A percentile compares a stretch with the other conserved stretches of the same genome.
These are phyloP conservation scores for Protobothrops mucrosquamatus DNA, from an alignment of 2,113 vertebrate species.

Conservation along the genomic window DNA sequence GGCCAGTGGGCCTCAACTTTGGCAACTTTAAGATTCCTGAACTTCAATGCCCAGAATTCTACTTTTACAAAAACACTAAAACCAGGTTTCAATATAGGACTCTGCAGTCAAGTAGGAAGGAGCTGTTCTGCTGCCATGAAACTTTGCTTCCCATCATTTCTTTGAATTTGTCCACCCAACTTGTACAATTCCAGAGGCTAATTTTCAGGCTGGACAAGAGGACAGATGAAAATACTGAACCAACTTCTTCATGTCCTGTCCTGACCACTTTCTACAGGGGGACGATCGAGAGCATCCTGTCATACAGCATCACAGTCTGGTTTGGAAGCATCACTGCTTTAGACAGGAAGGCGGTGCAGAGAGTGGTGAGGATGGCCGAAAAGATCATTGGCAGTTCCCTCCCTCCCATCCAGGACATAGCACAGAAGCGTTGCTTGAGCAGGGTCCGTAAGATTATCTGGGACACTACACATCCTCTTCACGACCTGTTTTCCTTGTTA, in stretches of 20 bases:
- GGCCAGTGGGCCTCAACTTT: background rate
- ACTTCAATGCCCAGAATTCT: background rate
- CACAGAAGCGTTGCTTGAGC: too few relatives aligned
- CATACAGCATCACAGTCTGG: too few relatives aligned
- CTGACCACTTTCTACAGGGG: too few relatives aligned
- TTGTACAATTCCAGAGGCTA: background rate
- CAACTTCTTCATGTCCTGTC: background rate
- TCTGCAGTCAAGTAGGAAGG: background rate
- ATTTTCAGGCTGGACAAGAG: background rate
- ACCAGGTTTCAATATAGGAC: background rate
- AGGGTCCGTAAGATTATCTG: too few relatives aligned
- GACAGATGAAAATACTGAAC: background rate
- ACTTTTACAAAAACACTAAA: background rate
- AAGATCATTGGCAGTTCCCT: too few relatives aligned
- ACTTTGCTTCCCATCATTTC: background rate
- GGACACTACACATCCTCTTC: too few relatives aligned
- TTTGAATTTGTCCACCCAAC: background rate
- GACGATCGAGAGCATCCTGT: too few relatives aligned
- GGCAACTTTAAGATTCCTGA: background rate
- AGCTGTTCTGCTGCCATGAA: background rate
- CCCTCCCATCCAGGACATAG: too few relatives aligned
- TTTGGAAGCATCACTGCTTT: too few relatives aligned
- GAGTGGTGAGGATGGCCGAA: too few relatives aligned
- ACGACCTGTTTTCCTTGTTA: too few relatives aligned
- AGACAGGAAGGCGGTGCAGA: too few relatives aligned